Evolutionary conservation across 2,888 invertebrate species (phyloP), one percentile per base, ranked within the genome.

Genomic region (Cerastoderma edule): DNA sequence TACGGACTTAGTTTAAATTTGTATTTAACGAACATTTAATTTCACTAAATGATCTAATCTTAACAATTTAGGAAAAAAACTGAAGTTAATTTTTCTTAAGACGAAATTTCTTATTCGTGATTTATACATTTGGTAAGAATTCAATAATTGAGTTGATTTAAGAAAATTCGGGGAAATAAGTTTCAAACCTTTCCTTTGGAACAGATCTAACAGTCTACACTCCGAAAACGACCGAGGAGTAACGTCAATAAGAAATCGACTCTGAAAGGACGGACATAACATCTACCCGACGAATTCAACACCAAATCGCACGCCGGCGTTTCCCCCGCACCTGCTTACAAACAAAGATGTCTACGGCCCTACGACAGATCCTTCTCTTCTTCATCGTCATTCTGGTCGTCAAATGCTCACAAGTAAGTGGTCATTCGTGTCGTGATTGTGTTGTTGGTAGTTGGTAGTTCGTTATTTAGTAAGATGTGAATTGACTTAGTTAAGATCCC

Each of bases 351-450:
- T 60, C 60, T 33, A 32, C 19, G 3, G 60, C 39, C 27, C 35
- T 60, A 60, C 60, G 60, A 60, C 60, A 60, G 39, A 39, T 60
- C 27, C 60, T 60, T 24, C 39, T 60, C 24, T 60, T 60, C 60
- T 60, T 60, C 27, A 35, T 75, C 22, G 30, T 75, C 46, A 39
- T 75, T 39, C 19, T 70, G 28, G 50, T 75, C 16, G 53, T 67
- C n/a, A 50, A 46, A 24, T 75, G 66, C 67, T 75, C 75, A 70
- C 70, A 75, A 50, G 75, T 75, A 70, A 70, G 69, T 60, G 24
- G 5, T 3, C 13, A 19, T 1, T n/a, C n/a, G 35, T 57, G 57
- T 57, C 16, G 57, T 57, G 33, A 2, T 22, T 19, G 22, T 57
- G 35, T 57, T 33, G 57, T 57, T 24, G 5, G 57, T 57, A 57